A percentile compares a stretch with the other conserved stretches of the same genome.
Conservation (phyloP, 2,113 vertebrate genomes). For the Antigone vipio region DNA sequence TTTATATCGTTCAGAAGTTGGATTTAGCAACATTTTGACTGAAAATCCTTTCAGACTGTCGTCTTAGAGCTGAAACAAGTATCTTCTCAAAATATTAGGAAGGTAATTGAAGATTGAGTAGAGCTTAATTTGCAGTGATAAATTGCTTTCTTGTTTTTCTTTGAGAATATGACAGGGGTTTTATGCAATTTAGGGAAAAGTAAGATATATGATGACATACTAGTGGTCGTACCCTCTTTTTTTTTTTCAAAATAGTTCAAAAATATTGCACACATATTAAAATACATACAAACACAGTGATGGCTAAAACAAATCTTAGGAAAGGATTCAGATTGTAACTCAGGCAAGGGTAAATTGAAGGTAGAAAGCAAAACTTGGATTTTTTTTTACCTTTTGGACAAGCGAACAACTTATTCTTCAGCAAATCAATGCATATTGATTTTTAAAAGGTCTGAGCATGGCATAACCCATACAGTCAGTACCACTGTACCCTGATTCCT, state of each 20-base stretch:
- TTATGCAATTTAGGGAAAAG: background rate
- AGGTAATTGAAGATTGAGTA: background rate
- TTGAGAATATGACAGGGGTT: background rate
- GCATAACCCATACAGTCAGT: background rate
- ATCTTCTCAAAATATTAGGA: background rate
- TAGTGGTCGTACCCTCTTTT: background rate
- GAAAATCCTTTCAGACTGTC: background rate
- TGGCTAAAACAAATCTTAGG: background rate
- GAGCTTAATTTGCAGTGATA: background rate
- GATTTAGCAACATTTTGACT: background rate
- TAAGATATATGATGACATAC: background rate
- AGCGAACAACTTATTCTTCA: background rate
- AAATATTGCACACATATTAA: background rate
- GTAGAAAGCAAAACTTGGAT: background rate
- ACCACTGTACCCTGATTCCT: background rate
- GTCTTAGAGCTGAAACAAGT: background rate
- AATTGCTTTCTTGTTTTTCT: background rate
- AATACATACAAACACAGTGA: background rate
- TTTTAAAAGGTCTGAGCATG: background rate
- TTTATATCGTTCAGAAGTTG: background rate
- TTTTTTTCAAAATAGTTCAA: background rate
- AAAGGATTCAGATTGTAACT: background rate
- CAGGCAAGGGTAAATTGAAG: background rate
- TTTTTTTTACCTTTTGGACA: background rate
- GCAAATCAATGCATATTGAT: background rate